These are phyloP conservation scores for Phyllotreta striolata DNA, from an alignment of 2,888 invertebrate genomes.

Conservation along the genomic window DNA sequence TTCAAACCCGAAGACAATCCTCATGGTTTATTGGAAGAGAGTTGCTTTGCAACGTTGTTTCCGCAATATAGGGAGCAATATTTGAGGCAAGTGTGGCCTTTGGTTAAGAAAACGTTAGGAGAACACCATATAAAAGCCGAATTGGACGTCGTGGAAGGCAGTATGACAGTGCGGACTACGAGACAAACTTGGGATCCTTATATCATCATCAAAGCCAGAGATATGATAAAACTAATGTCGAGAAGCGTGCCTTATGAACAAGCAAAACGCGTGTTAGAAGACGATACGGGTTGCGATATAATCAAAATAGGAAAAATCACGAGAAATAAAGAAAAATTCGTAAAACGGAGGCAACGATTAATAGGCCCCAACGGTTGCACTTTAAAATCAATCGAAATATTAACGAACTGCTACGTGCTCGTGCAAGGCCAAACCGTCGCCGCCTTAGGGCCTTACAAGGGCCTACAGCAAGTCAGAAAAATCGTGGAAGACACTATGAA, in stretches of 20 bases:
- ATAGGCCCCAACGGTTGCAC: constrained; percentile 99
- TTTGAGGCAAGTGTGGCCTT: constrained; percentile 92
- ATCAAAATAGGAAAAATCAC: constrained; percentile 95
- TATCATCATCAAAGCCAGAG: constrained; percentile 94
- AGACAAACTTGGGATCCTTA: constrained; percentile 99
- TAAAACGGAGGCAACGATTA: constrained; percentile 91
- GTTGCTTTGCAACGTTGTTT: constrained; percentile 95
- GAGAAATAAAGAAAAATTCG: constrained; percentile 90
- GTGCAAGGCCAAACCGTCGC: constrained; percentile 98
- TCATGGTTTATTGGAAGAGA: constrained; percentile 88
- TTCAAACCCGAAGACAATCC: constrained; percentile 92
- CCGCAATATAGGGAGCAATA: constrained; percentile 98
- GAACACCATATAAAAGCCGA: constrained; percentile 86
- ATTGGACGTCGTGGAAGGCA: constrained; percentile 91
- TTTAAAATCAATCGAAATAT: constrained; percentile 92
- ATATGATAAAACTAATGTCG: constrained; percentile 93
- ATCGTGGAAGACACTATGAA: constrained; percentile 98
- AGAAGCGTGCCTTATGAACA: constrained; percentile 98
- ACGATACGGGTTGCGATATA: constrained; percentile 93
- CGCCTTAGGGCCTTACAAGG: constrained; percentile 94
- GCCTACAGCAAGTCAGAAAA: constrained; percentile 83
- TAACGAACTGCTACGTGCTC: constrained; percentile 95
- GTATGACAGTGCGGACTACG: constrained; percentile 93
- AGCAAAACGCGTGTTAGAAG: constrained; percentile 84
- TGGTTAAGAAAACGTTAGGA: constrained; percentile 85